Percentiles rank a stretch among this genome's conserved stretches.
Evolutionary conservation across 2,113 vertebrate genomes (phyloP).

Genomic region (chimpanzee (Pan troglodytes)): DNA sequence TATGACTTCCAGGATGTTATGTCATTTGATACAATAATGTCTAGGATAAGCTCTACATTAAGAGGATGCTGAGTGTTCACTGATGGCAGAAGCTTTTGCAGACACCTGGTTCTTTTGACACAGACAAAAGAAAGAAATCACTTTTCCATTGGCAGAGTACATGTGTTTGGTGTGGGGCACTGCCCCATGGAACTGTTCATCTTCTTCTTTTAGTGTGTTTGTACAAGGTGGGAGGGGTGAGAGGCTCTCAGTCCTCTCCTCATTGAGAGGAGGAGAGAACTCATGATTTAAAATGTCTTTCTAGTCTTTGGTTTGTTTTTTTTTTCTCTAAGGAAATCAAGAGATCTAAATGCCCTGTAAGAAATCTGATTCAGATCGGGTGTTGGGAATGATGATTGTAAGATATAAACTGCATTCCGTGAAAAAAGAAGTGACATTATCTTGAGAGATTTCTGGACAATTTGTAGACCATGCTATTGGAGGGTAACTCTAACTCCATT

Average conservation of each 20-base stretch:
- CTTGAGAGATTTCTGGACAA: neutral
- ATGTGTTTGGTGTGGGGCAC: too few relatives aligned
- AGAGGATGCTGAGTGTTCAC: neutral
- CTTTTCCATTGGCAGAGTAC: neutral
- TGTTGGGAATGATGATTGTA: neutral
- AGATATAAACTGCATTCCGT: neutral
- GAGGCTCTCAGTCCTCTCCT: neutral
- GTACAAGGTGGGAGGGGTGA: rapidly evolving
- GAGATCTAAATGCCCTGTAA: neutral
- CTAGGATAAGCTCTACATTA: neutral
- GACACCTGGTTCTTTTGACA: neutral
- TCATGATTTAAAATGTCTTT: neutral
- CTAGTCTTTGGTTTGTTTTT: neutral
- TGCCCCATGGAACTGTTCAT: neutral
- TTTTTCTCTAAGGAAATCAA: neutral
- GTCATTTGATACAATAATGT: neutral
- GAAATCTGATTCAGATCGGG: neutral
- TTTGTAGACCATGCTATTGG: neutral
- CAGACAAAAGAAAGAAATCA: neutral
- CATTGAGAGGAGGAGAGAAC: neutral
- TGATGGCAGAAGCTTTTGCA: neutral
- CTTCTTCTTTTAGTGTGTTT: neutral
- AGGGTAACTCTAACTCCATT: neutral
- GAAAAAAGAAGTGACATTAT: neutral
- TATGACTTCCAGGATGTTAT: neutral